These are phyloP conservation scores for Chloroclystis v-ata DNA, from an alignment of 2,888 invertebrate species.

Conservation along the genomic window DNA sequence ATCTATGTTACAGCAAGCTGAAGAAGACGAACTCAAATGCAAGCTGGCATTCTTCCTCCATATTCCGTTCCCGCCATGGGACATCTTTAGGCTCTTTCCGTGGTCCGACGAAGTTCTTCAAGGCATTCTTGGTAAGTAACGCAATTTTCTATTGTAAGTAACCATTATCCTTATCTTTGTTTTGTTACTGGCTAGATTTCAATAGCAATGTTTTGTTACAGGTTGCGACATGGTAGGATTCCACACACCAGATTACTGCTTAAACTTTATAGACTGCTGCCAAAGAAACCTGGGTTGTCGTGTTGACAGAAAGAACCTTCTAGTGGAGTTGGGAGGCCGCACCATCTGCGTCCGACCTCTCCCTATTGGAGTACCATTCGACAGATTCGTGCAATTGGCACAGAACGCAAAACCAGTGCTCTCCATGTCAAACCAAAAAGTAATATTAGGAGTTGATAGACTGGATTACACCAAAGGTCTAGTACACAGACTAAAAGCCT, in stretches of 20 bases:
- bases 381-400: slow-evolving; percentile 89
- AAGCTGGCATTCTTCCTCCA: slow-evolving; percentile 95
- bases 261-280: slow-evolving; percentile 95
- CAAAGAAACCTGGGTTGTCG: slow-evolving; percentile 91
- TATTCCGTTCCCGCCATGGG: slow-evolving; percentile 97
- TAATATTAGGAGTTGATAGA: slow-evolving; percentile 92
- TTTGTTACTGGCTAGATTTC: background rate
- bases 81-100: slow-evolving; percentile 92
- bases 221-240: slow-evolving; percentile 96
- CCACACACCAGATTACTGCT: slow-evolving; percentile 93
- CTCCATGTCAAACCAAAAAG: slow-evolving; percentile 83
- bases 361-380: slow-evolving; percentile 93
- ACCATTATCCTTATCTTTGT: slow-evolving; percentile 1
- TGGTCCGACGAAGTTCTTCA: slow-evolving; percentile 96
- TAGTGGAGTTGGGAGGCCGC: slow-evolving; percentile 92
- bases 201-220: slow-evolving; percentile 38
- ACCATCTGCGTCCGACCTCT: slow-evolving; percentile 90
- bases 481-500: slow-evolving; percentile 88
- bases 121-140: slow-evolving; percentile 86
- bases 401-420: slow-evolving; percentile 83
- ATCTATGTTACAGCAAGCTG: slow-evolving; percentile 77
- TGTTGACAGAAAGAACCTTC: slow-evolving; percentile 90
- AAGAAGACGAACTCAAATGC: slow-evolving; percentile 85
- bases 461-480: slow-evolving; percentile 94
- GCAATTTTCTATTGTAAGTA: background rate